Base-by-base conservation (phyloP, 2,113 vertebrate genomes). In the Meleagris gallopavo region DNA sequence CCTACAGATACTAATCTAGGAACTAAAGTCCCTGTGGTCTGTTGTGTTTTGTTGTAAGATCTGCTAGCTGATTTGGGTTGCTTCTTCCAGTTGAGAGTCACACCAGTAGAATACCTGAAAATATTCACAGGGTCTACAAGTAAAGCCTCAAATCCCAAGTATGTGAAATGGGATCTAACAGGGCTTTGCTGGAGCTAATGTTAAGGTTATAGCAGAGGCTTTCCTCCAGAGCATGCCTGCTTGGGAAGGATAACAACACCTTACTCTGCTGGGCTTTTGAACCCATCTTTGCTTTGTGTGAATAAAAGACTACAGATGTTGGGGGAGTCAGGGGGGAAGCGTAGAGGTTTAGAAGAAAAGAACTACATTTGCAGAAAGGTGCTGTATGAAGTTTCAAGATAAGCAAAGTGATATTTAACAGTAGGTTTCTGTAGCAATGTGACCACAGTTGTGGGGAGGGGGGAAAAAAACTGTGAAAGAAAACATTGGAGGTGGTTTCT, bases 331-430 rank as follows among this genome's bases (percentile, higher is more conserved):
- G 25, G 14, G 10, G 29, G 5, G 6, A n/a, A 58, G 18, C 16
- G 16, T 29, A 20, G 11, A 15, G 18, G 16, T 70, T 85, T 76
- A 76, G 15, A n/a, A 6, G 27, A 32, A 54, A 32, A 21, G 11
- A 4, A 3, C 17, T 52, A 21, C 52, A 17, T 1, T 50, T 11
- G 2, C 36, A 36, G 27, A 52, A 50, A 22, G 13, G 5, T 12
- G 22, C 8, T 3, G 6, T 20, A 12, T 0, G 1, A 43, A 65
- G 58, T 19, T 8, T 62, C 1, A 3, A 54, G 58, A 25, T 19
- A 34, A 89, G 21, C 18, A 55, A 66, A 10, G 24, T 3, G 16
- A 1, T 10, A n/a, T 54, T 48, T 62, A 32, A 65, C 5, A 16
- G 11, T 52, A 72, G 41, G 24, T 91, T 34, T 70, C 72, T 66